Evolutionary conservation across 2,113 vertebrate genomes (phyloP).

Genomic region (Thermophis baileyi): DNA sequence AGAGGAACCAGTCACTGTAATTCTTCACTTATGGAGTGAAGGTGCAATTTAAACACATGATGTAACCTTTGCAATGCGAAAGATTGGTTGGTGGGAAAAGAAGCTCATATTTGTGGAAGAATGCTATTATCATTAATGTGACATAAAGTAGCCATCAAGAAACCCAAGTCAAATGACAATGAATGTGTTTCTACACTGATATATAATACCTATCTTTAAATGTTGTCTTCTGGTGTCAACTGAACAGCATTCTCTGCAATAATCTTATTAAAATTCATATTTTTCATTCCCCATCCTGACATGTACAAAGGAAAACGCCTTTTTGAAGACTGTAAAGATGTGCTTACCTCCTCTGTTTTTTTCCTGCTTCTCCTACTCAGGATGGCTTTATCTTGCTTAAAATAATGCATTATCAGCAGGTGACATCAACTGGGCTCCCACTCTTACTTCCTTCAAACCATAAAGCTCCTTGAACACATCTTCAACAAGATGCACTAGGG

Average conservation of each 20-base stretch:
- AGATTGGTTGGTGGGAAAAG: conserved; percentile 26
- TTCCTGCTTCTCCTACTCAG: background rate
- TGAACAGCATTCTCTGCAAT: conserved; percentile 52
- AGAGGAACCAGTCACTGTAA: background rate
- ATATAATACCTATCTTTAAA: conserved; percentile 59
- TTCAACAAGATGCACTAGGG: background rate
- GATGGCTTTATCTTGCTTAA: background rate
- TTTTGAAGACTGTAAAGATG: conserved; percentile 60
- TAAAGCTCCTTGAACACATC: background rate
- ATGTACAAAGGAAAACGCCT: conserved; percentile 68
- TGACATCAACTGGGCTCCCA: background rate
- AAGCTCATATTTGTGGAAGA: background rate
- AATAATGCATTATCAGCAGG: background rate
- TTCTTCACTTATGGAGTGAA: background rate
- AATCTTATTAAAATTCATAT: conserved; percentile 68
- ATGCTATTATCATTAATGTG: conserved; percentile 6
- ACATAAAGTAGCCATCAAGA: conserved; percentile 26
- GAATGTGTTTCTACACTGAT: conserved; percentile 41
- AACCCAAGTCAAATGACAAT: conserved; percentile 22
- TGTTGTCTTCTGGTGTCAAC: conserved; percentile 53
- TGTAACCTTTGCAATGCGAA: conserved; percentile 17
- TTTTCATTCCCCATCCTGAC: conserved; percentile 58
- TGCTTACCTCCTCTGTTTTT: conserved; percentile 56
- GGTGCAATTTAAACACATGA: conserved; percentile 11
- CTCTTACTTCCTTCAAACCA: background rate